Percentiles rank a stretch among this genome's conserved stretches.
Evolutionary conservation across 1,140 invertebrate species (phyloP).

Genomic region (Nylanderia fulva): DNA sequence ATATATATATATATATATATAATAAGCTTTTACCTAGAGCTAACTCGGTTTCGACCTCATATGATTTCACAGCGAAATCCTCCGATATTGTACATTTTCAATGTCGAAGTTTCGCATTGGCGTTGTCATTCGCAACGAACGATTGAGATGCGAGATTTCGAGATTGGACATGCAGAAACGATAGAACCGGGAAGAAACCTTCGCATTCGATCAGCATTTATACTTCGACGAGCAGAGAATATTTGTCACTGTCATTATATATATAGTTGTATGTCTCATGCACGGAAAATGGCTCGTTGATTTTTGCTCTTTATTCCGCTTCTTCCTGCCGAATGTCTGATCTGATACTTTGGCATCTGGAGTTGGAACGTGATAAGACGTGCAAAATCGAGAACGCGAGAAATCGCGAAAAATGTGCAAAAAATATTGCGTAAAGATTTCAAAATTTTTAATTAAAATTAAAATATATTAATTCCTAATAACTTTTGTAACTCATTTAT

Average conservation of each 20-base stretch:
- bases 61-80: background rate
- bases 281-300: background rate
- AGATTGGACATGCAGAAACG: slow-evolving; percentile 47
- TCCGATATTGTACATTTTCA: slow-evolving; percentile 37
- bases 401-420: background rate
- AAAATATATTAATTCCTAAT: background rate
- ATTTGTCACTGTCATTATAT: slow-evolving; percentile 23
- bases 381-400: no score
- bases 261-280: background rate
- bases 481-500: no score
- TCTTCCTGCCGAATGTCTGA: background rate
- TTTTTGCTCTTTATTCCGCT: background rate
- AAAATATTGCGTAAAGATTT: background rate
- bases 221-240: slow-evolving; percentile 31
- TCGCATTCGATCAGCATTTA: slow-evolving; percentile 23
- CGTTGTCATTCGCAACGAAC: slow-evolving; percentile 25
- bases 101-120: slow-evolving; percentile 21
- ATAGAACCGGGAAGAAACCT: slow-evolving; percentile 41
- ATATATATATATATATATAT: no score
- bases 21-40: background rate
- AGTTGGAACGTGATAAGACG: background rate
- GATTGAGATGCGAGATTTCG: slow-evolving; percentile 9
- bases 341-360: slow-evolving; percentile 6
- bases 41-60: background rate
- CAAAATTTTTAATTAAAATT: background rate